Conservation (phyloP, 2,113 vertebrate species). For the Xiphorhynchus elegans region DNA sequence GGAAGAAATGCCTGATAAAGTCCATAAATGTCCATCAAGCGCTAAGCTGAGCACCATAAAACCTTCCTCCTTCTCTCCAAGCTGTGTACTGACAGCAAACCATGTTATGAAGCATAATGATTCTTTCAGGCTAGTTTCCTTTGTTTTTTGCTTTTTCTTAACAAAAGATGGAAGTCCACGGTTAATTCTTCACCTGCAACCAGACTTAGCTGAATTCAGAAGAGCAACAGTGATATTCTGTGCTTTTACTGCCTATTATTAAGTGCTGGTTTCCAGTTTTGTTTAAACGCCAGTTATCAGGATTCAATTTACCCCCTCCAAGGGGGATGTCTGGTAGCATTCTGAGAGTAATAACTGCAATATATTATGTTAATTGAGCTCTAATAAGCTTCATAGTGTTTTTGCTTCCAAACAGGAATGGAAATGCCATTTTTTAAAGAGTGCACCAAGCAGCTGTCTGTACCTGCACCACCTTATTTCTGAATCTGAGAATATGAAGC, state of each 20-base stretch:
- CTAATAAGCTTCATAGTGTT: conserved; percentile 55
- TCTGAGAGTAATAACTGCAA: conserved; percentile 64
- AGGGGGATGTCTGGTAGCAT: conserved; percentile 54
- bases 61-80: neutral
- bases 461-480: neutral
- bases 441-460: neutral
- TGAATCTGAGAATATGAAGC: neutral
- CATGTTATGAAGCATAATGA: neutral
- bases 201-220: neutral
- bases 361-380: conserved; percentile 61
- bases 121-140: neutral
- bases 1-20: neutral
- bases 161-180: neutral
- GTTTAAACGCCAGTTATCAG: conserved; percentile 62
- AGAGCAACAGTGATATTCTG: neutral
- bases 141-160: neutral
- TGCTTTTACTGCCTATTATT: conserved; percentile 45
- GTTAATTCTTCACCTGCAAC: conserved; percentile 1
- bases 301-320: conserved; percentile 56
- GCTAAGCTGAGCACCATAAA: neutral
- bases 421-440: conserved; percentile 40
- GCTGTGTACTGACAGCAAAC: neutral
- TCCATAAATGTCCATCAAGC: neutral
- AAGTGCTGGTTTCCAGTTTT: conserved; percentile 52
- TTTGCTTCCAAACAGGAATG: conserved; percentile 52